Conservation (phyloP, 2,797 vertebrate genomes). For the Astyanax mexicanus region DNA sequence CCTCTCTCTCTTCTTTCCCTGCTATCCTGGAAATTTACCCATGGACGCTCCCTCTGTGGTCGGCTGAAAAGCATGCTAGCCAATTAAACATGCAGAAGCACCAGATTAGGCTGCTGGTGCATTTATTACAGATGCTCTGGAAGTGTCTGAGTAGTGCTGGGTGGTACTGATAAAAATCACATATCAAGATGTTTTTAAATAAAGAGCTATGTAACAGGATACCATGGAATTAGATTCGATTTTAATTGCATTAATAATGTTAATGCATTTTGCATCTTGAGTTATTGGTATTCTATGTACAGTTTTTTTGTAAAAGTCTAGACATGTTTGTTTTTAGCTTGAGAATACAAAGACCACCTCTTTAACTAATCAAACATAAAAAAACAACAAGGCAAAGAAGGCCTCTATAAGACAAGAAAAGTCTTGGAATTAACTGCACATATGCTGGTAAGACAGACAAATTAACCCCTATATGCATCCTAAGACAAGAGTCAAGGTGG, state of each 20-base stretch:
- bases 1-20: conserved; percentile 16
- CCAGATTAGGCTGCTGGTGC: conserved; percentile 21
- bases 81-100: conserved; percentile 46
- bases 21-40: conserved; percentile 24
- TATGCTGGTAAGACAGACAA: too few species aligned
- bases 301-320: too few species aligned
- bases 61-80: conserved; percentile 29
- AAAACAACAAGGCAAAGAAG: too few species aligned
- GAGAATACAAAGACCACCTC: too few species aligned
- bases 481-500: too few species aligned
- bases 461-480: too few species aligned
- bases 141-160: neutral
- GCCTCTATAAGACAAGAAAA: too few species aligned
- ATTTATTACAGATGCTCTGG: conserved; percentile 44
- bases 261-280: neutral
- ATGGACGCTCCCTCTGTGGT: conserved; percentile 18
- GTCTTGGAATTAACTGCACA: too few species aligned
- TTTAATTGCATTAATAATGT: neutral
- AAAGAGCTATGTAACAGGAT: neutral
- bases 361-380: too few species aligned
- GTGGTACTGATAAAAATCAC: neutral
- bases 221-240: neutral
- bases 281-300: neutral
- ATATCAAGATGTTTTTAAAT: neutral
- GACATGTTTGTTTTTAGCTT: too few species aligned